These are phyloP conservation scores for Beroe forskalii DNA, from an alignment of 37 sponge, comb jelly and placozoan species.

Conservation along the genomic window DNA sequence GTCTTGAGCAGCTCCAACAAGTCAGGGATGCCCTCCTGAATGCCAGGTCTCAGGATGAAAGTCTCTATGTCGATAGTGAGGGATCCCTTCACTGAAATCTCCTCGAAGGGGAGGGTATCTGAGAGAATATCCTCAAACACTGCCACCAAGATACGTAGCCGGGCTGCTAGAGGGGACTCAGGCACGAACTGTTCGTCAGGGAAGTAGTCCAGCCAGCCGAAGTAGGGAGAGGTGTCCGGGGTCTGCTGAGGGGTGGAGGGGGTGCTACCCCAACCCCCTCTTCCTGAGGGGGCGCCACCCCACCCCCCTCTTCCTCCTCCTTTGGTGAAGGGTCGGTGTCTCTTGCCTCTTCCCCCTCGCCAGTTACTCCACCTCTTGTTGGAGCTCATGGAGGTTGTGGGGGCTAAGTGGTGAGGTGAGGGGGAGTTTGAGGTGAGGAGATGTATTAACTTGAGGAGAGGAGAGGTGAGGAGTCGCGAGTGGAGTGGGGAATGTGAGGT, in stretches of 20 bases:
- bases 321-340: not conserved
- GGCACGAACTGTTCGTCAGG: not conserved
- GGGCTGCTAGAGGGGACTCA: constrained; percentile 25
- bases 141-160: not conserved
- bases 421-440: too few species aligned
- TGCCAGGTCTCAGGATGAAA: not conserved
- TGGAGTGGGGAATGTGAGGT: too few species aligned
- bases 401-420: too few species aligned
- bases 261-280: not conserved
- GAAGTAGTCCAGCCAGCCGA: constrained; percentile 64
- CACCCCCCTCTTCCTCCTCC: not conserved
- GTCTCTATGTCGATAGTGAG: not conserved
- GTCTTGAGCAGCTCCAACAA: not conserved
- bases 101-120: not conserved
- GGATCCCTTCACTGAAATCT: constrained; percentile 35
- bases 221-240: constrained; percentile 25
- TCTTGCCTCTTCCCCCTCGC: not conserved
- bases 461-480: too few species aligned
- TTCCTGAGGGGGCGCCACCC: not conserved
- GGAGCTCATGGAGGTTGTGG: too few species aligned
- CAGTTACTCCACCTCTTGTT: constrained; percentile 1
- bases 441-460: too few species aligned
- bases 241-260: not conserved
- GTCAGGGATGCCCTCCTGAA: constrained; percentile 26
- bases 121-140: constrained; percentile 41